Evolutionary conservation across 2,797 vertebrate species (phyloP).

Genomic region (Oophaga sylvatica): DNA sequence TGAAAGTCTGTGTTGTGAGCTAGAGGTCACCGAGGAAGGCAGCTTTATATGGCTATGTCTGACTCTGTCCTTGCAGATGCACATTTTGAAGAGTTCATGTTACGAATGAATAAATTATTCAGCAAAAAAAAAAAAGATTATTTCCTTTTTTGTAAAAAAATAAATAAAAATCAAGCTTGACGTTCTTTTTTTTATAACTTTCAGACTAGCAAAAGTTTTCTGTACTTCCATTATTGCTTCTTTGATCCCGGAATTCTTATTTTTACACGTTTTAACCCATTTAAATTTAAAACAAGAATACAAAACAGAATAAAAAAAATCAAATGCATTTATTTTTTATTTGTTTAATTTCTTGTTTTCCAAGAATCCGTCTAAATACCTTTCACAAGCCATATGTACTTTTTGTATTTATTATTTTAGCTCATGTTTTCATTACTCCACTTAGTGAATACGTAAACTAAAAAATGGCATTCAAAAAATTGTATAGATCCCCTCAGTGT

Average conservation of each 20-base stretch:
- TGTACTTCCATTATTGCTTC: background rate
- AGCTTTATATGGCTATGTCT: conserved; percentile 32
- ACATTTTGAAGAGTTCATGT: conserved; percentile 36
- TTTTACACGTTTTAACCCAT: background rate
- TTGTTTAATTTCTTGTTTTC: too few species aligned
- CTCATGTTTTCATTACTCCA: background rate
- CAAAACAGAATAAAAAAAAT: background rate
- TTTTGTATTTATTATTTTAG: too few species aligned
- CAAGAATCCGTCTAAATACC: too few species aligned
- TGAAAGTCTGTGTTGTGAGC: conserved; percentile 9
- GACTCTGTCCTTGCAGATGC: conserved; percentile 17
- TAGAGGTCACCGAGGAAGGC: conserved; percentile 30
- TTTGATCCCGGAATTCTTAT: background rate
- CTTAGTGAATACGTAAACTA: background rate
- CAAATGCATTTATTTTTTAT: too few species aligned
- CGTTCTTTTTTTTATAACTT: background rate
- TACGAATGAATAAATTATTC: conserved; percentile 31
- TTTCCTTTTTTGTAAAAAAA: background rate
- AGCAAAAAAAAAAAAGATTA: background rate
- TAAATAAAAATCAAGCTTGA: background rate
- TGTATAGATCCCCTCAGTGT: background rate
- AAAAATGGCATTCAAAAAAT: background rate
- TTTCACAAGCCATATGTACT: too few species aligned
- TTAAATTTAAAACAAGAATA: background rate
- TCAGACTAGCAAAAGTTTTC: background rate